Conservation (phyloP, 2,797 vertebrate genomes). For the Sebastes miniatus region DNA sequence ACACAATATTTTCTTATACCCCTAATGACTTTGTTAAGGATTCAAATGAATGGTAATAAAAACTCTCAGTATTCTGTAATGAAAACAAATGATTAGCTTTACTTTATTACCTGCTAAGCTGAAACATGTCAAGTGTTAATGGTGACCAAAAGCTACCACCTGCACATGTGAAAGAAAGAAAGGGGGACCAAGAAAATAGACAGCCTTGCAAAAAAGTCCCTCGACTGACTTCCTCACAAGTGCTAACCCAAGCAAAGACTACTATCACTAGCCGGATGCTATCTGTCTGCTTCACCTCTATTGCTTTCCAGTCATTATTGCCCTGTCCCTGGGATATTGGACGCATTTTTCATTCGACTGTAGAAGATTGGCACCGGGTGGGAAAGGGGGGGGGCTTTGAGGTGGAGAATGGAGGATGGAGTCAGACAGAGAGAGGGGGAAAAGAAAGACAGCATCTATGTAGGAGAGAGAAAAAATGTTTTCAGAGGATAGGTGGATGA, state of each 20-base stretch:
- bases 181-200: slow-evolving; percentile 26
- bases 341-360: slow-evolving; percentile 76
- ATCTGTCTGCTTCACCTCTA: slow-evolving; percentile 79
- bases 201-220: slow-evolving; percentile 31
- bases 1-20: no score
- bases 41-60: background rate
- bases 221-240: slow-evolving; percentile 57
- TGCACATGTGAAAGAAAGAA: background rate
- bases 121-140: background rate
- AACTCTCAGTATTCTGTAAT: background rate
- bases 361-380: slow-evolving; percentile 68
- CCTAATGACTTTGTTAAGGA: background rate
- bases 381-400: slow-evolving; percentile 16
- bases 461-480: slow-evolving; percentile 9
- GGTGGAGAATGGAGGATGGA: slow-evolving; percentile 40
- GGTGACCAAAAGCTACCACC: background rate
- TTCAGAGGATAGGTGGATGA: slow-evolving; percentile 47
- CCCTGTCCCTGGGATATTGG: slow-evolving; percentile 76
- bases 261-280: slow-evolving; percentile 70
- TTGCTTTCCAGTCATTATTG: slow-evolving; percentile 78
- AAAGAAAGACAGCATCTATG: slow-evolving; percentile 8
- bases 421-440: slow-evolving; percentile 14
- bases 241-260: slow-evolving; percentile 76
- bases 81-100: background rate
- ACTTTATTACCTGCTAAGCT: background rate